Evolutionary conservation across 2,797 vertebrate genomes (phyloP).

Genomic region (Adelosebastes latens): DNA sequence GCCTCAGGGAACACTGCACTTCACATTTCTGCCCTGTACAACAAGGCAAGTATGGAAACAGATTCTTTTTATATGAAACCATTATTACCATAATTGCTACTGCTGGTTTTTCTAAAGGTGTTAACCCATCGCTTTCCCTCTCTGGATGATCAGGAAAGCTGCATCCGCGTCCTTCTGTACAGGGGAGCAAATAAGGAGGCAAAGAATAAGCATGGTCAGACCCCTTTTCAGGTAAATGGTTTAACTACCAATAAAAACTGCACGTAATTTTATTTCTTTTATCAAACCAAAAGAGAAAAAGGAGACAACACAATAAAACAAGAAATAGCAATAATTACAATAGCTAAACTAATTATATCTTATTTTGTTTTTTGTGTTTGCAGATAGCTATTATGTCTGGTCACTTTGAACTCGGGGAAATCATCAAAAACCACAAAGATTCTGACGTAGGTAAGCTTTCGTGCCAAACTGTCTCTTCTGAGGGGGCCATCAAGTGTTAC

Average conservation of each 20-base stretch:
- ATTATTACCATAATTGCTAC: conserved; percentile 5
- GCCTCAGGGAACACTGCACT: conserved; percentile 93
- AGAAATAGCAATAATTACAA: not conserved
- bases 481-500: not conserved
- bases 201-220: conserved; percentile 93
- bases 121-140: conserved; percentile 25
- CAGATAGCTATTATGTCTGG: conserved; percentile 92
- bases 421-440: conserved; percentile 92
- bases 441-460: conserved; percentile 86
- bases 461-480: not conserved
- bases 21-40: conserved; percentile 94
- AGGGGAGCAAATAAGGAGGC: conserved; percentile 90
- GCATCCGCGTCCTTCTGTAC: conserved; percentile 90
- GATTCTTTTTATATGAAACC: conserved; percentile 12
- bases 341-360: not conserved
- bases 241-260: not conserved
- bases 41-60: conserved; percentile 84
- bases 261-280: not conserved
- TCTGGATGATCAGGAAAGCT: conserved; percentile 87
- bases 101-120: not conserved
- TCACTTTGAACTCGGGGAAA: conserved; percentile 93
- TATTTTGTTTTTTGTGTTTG: conserved; percentile 18
- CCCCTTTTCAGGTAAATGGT: conserved; percentile 89
- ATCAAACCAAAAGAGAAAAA: not conserved
- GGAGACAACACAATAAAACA: not conserved